Percentiles rank a stretch among this genome's conserved stretches.
These are phyloP conservation scores for Archilochus colubris DNA, from an alignment of 2,113 vertebrate genomes.

Conservation along the genomic window DNA sequence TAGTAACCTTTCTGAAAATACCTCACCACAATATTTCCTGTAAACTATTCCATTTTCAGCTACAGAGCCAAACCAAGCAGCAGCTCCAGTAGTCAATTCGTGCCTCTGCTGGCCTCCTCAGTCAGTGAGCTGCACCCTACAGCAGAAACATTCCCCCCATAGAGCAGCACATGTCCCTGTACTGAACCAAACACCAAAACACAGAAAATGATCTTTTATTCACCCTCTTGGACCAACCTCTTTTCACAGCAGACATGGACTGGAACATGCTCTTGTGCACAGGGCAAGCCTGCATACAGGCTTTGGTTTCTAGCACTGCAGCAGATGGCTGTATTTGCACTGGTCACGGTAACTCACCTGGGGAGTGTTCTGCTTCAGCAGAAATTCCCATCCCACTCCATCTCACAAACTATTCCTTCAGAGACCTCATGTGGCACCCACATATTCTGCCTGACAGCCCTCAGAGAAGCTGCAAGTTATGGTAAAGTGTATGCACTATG, in stretches of 20 bases:
- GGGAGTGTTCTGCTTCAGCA: not conserved
- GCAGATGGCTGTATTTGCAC: not conserved
- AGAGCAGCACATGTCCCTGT: not conserved
- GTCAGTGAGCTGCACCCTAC: not conserved
- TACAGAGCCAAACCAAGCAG: not conserved
- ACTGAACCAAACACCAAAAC: not conserved
- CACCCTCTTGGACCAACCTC: not conserved
- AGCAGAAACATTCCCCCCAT: not conserved
- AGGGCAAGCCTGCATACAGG: not conserved
- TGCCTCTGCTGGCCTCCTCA: not conserved
- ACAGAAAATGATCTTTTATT: not conserved
- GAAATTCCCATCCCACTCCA: not conserved
- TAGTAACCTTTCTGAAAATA: not conserved
- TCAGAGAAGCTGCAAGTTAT: not conserved
- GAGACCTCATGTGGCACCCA: not conserved
- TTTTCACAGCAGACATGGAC: not conserved
- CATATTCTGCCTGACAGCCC: not conserved
- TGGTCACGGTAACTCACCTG: not conserved
- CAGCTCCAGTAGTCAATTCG: not conserved
- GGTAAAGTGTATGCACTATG: not conserved
- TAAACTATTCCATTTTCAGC: not conserved
- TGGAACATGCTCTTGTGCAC: not conserved
- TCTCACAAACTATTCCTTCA: not conserved
- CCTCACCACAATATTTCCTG: not conserved
- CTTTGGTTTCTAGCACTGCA: not conserved